Evolutionary conservation across 2,113 vertebrate species (phyloP).

Genomic region (Macrotus californicus): DNA sequence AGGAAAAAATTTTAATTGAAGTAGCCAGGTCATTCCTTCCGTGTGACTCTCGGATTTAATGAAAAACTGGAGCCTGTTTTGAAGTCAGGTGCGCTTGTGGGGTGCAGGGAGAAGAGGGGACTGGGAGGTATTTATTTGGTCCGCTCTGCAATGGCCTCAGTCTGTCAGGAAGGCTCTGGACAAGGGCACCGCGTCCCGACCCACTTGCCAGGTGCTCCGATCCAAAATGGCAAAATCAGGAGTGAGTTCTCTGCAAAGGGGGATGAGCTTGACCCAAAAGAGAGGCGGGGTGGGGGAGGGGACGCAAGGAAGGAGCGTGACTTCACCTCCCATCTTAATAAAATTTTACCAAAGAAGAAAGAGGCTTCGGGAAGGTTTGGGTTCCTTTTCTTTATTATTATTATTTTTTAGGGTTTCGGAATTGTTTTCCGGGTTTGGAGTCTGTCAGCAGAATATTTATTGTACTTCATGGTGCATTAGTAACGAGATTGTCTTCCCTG

Average conservation of each 20-base stretch:
- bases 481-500: constrained; percentile 60
- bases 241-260: accelerated
- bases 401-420: constrained; percentile 1
- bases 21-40: constrained; percentile 63
- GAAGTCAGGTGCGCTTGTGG: background rate
- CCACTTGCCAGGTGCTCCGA: background rate
- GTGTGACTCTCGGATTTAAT: constrained; percentile 56
- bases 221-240: background rate
- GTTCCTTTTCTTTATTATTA: background rate
- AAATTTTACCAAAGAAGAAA: constrained; percentile 53
- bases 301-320: background rate
- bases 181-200: background rate
- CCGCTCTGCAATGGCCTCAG: accelerated
- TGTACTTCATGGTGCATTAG: constrained; percentile 65
- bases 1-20: constrained; percentile 61
- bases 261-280: constrained; percentile 18
- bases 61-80: constrained; percentile 39
- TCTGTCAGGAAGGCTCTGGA: background rate
- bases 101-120: background rate
- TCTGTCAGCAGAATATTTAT: constrained; percentile 63
- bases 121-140: background rate
- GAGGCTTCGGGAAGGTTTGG: constrained; percentile 6
- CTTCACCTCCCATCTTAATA: background rate
- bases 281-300: background rate
- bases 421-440: constrained; percentile 25